Evolutionary conservation across 2,797 vertebrate genomes (phyloP).

Genomic region (Eulemur rubriventer): DNA sequence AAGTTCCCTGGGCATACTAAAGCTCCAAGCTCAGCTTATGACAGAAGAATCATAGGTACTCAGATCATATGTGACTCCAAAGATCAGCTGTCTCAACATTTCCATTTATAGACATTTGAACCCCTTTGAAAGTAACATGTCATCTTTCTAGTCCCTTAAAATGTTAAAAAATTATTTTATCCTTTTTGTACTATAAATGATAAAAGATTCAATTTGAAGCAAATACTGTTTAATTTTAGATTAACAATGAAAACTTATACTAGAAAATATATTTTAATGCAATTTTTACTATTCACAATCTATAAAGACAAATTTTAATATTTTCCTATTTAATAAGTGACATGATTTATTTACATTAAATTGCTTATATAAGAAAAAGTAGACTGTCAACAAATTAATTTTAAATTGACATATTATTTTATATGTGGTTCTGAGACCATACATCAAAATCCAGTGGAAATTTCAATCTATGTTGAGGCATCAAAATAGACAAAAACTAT

Average conservation of each 20-base stretch:
- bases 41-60: background rate
- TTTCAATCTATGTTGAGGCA: background rate
- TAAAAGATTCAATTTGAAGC: background rate
- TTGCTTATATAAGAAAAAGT: slow-evolving; percentile 24
- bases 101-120: slow-evolving; percentile 2
- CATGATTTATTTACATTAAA: background rate
- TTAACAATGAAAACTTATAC: slow-evolving; percentile 1
- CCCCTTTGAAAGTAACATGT: slow-evolving; percentile 30
- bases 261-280: background rate
- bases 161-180: background rate
- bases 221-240: background rate
- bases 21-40: background rate
- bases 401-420: slow-evolving; percentile 35
- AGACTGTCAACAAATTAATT: background rate
- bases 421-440: background rate
- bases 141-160: background rate
- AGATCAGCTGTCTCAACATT: slow-evolving; percentile 5
- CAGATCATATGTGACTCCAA: background rate
- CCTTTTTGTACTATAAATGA: background rate
- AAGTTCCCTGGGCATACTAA: background rate
- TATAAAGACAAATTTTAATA: background rate
- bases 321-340: slow-evolving; percentile 10
- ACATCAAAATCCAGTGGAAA: background rate
- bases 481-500: background rate
- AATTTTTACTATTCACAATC: slow-evolving; percentile 23